These are phyloP conservation scores for Puma concolor DNA, from an alignment of 2,113 vertebrate species.

Conservation along the genomic window DNA sequence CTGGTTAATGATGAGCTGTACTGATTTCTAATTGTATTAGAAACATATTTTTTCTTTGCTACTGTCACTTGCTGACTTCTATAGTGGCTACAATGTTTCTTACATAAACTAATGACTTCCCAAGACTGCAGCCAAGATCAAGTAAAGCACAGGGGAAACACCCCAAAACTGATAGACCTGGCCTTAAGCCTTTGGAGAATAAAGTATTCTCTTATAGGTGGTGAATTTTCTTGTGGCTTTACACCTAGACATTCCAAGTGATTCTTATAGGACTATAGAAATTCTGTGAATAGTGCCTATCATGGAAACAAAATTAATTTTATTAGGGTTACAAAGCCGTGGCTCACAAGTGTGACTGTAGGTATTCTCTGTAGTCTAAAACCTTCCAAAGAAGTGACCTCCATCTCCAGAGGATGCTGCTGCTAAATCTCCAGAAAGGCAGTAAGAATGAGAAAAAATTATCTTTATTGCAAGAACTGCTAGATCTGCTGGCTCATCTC, in stretches of 20 bases:
- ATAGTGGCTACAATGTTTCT: not conserved
- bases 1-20: not conserved
- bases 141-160: not conserved
- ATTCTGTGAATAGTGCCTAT: not conserved
- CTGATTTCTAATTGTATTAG: not conserved
- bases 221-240: not conserved
- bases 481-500: not conserved
- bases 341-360: not conserved
- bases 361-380: not conserved
- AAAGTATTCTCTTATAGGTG: not conserved
- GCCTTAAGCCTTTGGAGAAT: not conserved
- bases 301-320: not conserved
- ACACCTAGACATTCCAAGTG: not conserved
- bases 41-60: not conserved
- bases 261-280: not conserved
- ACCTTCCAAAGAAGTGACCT: not conserved
- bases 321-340: not conserved
- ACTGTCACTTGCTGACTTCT: not conserved
- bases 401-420: not conserved
- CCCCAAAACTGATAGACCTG: not conserved
- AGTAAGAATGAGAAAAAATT: not conserved
- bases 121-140: not conserved
- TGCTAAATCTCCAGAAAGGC: not conserved
- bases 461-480: not conserved
- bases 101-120: not conserved